Conservation (phyloP, 92 coral and sea anemone species). For the Phenganax marumi region DNA sequence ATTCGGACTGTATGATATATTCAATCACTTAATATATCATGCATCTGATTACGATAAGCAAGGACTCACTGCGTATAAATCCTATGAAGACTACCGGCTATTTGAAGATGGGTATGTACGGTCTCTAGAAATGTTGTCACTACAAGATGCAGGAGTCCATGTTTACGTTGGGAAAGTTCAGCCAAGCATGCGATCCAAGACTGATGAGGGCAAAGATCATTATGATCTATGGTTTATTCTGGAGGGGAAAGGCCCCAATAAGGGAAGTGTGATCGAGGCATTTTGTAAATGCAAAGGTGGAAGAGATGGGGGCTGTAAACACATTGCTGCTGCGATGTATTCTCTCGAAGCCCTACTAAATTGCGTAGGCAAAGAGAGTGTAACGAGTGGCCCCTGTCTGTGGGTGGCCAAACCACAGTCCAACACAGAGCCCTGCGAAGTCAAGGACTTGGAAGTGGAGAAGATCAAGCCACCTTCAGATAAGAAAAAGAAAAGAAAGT, state of each 20-base stretch:
- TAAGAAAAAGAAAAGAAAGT: constrained; percentile 43
- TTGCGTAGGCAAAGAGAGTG: constrained; percentile 59
- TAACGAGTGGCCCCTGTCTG: constrained; percentile 66
- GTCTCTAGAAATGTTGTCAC: background rate
- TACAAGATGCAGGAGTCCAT: constrained; percentile 14
- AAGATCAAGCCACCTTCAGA: constrained; percentile 54
- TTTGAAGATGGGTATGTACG: constrained; percentile 6
- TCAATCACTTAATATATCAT: constrained; percentile 54
- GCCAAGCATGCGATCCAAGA: constrained; percentile 23
- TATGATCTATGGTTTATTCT: constrained; percentile 24
- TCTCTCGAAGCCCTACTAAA: constrained; percentile 62
- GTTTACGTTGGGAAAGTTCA: constrained; percentile 8
- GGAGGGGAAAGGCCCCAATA: constrained; percentile 18
- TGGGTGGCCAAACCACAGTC: constrained; percentile 60
- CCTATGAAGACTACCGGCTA: constrained; percentile 63
- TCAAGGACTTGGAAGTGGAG: constrained; percentile 55
- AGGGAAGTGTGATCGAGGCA: constrained; percentile 30
- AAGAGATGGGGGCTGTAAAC: constrained; percentile 68
- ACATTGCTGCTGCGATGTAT: constrained; percentile 71
- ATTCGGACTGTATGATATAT: constrained; percentile 62
- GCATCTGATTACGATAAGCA: constrained; percentile 62
- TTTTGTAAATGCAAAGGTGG: constrained; percentile 67
- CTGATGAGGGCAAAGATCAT: constrained; percentile 6
- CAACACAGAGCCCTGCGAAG: constrained; percentile 56
- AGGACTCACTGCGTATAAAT: constrained; percentile 64